phyloP scores from a whole-genome alignment of 2,113 vertebrate genomes.

The Dissostichus mawsoni region DNA sequence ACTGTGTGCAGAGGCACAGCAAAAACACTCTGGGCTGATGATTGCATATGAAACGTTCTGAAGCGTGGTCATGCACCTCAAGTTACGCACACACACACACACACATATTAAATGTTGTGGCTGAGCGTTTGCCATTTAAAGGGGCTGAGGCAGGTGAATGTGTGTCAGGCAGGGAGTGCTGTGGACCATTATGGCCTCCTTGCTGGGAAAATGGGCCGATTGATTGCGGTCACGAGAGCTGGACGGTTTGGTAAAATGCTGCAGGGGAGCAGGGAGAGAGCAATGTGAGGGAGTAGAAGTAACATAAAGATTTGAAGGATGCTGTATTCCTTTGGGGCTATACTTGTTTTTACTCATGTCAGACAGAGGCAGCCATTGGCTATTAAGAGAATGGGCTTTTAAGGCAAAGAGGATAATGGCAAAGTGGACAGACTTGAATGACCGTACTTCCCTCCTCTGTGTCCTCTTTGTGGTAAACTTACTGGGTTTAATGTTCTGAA shows the following conservation, averaged over 20 bases:
- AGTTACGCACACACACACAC: neutral
- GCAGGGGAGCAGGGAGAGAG: neutral
- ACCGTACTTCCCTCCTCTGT: constrained; percentile 12
- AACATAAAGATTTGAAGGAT: constrained; percentile 24
- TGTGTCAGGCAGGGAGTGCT: constrained; percentile 8
- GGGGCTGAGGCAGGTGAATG: constrained; percentile 22
- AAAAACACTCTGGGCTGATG: neutral
- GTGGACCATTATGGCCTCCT: constrained; percentile 24
- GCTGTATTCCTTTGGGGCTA: constrained; percentile 31
- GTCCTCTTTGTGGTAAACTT: constrained; percentile 20
- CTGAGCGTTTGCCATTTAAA: constrained; percentile 13
- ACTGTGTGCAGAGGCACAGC: neutral
- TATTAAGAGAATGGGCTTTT: constrained; percentile 33
- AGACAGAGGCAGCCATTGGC: constrained; percentile 10
- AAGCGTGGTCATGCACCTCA: neutral
- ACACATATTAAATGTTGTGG: neutral
- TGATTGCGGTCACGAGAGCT: neutral
- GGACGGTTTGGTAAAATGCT: constrained; percentile 18
- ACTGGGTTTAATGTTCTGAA: constrained; percentile 13
- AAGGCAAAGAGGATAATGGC: constrained; percentile 31
- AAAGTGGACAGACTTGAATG: constrained; percentile 42
- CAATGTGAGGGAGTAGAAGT: neutral
- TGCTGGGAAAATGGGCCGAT: constrained; percentile 27
- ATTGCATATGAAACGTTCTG: neutral
- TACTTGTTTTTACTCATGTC: constrained; percentile 20